Conservation (phyloP, 1,140 invertebrate genomes). For the Drosophila seguyi region DNA sequence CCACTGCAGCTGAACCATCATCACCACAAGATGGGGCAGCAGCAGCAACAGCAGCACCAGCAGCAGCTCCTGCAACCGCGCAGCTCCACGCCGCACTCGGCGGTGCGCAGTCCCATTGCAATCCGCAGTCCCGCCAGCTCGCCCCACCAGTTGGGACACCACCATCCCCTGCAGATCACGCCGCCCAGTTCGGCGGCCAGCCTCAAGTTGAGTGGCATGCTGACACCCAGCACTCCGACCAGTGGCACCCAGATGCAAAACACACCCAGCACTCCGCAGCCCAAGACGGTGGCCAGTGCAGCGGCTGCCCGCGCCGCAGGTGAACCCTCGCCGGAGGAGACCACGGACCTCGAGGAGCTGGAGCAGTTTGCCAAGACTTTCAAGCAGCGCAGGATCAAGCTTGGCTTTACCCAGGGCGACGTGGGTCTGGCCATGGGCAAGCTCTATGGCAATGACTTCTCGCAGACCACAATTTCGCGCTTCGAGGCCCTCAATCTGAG, state of each 20-base stretch:
- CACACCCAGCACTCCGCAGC: slow-evolving; percentile 84
- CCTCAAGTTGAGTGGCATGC: slow-evolving; percentile 84
- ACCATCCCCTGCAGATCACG: slow-evolving; percentile 79
- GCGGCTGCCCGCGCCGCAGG: slow-evolving; percentile 87
- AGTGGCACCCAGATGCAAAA: slow-evolving; percentile 84
- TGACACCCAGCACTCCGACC: slow-evolving; percentile 87
- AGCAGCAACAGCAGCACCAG: slow-evolving; percentile 63
- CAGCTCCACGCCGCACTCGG: slow-evolving; percentile 86
- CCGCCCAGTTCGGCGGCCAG: slow-evolving; percentile 81
- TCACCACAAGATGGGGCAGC: slow-evolving; percentile 56
- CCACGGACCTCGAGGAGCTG: slow-evolving; percentile 97
- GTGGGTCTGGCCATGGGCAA: slow-evolving; percentile 99
- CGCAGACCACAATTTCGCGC: slow-evolving; percentile 99
- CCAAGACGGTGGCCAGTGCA: slow-evolving; percentile 83
- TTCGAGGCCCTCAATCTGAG: slow-evolving; percentile 99
- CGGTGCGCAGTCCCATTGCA: slow-evolving; percentile 81
- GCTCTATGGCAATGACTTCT: slow-evolving; percentile 99
- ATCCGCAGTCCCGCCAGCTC: slow-evolving; percentile 82
- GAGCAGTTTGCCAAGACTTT: slow-evolving; percentile 99
- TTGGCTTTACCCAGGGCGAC: slow-evolving; percentile 99
- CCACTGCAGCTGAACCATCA: slow-evolving; percentile 63
- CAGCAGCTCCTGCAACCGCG: slow-evolving; percentile 79
- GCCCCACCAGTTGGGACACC: slow-evolving; percentile 54
- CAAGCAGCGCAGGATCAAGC: slow-evolving; percentile 97
- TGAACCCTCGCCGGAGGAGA: slow-evolving; percentile 94